Conservation (phyloP, 1,140 invertebrate genomes). For the Neotoxoptera formosana region DNA sequence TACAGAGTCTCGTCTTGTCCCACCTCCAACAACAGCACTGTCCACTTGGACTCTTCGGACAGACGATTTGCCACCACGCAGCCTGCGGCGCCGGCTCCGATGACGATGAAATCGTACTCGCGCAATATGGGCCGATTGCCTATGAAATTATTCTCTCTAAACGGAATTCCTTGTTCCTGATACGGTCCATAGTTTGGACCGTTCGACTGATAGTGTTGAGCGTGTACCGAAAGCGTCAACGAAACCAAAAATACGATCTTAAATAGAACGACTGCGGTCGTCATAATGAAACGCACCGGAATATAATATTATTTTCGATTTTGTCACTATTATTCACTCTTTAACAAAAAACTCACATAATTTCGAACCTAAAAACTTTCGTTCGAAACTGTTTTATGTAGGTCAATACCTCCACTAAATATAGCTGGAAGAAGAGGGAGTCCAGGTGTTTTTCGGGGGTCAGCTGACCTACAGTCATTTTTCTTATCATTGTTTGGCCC, state of each 20-base stretch:
- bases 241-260: background rate
- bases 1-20: slow-evolving; percentile 75
- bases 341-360: background rate
- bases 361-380: background rate
- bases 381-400: background rate
- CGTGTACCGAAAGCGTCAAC: background rate
- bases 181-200: slow-evolving; percentile 59
- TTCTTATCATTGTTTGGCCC: too few relatives aligned
- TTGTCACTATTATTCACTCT: background rate
- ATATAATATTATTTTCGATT: too few relatives aligned
- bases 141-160: slow-evolving; percentile 59
- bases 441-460: too few relatives aligned
- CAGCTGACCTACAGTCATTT: too few relatives aligned
- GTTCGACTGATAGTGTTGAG: background rate
- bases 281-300: background rate
- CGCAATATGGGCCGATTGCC: slow-evolving; percentile 59
- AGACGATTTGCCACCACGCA: slow-evolving; percentile 69
- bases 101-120: slow-evolving; percentile 62
- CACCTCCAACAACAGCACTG: slow-evolving; percentile 69
- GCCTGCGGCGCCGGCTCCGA: slow-evolving; percentile 70
- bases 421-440: too few relatives aligned
- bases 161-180: slow-evolving; percentile 59
- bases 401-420: too few relatives aligned
- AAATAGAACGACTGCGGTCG: background rate
- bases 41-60: slow-evolving; percentile 65